Percentiles rank a stretch among this genome's conserved stretches.
phyloP scores from a whole-genome alignment of 2,888 invertebrate species.

The Clanis bilineata region DNA sequence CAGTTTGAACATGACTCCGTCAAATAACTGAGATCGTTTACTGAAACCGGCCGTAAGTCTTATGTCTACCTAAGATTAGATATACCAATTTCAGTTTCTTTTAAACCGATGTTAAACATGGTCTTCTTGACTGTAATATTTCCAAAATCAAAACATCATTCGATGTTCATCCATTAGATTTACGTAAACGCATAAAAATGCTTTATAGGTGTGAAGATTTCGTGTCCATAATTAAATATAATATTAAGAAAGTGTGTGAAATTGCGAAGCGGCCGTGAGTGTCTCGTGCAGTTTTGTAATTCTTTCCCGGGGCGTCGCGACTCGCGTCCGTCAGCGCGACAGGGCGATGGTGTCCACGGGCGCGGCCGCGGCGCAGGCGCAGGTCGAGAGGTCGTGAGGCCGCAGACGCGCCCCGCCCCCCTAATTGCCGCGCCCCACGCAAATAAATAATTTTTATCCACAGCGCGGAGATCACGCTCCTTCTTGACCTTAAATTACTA shows the following conservation, averaged over 20 bases:
- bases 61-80: too few relatives aligned
- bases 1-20: too few relatives aligned
- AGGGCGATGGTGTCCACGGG: slow-evolving; percentile 41
- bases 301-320: slow-evolving; percentile 39
- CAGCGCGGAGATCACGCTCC: slow-evolving; percentile 66
- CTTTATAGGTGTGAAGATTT: not conserved
- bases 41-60: too few relatives aligned
- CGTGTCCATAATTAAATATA: slow-evolving; percentile 21
- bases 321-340: slow-evolving; percentile 49
- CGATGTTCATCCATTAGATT: slow-evolving; percentile 1
- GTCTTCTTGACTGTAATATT: too few relatives aligned
- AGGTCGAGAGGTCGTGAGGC: slow-evolving; percentile 72
- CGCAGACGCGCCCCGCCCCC: slow-evolving; percentile 76
- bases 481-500: slow-evolving; percentile 76
- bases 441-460: slow-evolving; percentile 81
- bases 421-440: slow-evolving; percentile 81
- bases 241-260: slow-evolving; percentile 48
- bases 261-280: slow-evolving; percentile 50
- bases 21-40: too few relatives aligned
- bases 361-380: slow-evolving; percentile 41
- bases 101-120: too few relatives aligned
- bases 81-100: too few relatives aligned
- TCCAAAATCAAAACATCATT: not conserved
- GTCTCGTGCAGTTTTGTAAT: slow-evolving; percentile 61
- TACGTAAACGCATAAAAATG: slow-evolving; percentile 4